These are phyloP conservation scores for Melieria omissa DNA, from an alignment of 2,888 invertebrate genomes.

Conservation along the genomic window DNA sequence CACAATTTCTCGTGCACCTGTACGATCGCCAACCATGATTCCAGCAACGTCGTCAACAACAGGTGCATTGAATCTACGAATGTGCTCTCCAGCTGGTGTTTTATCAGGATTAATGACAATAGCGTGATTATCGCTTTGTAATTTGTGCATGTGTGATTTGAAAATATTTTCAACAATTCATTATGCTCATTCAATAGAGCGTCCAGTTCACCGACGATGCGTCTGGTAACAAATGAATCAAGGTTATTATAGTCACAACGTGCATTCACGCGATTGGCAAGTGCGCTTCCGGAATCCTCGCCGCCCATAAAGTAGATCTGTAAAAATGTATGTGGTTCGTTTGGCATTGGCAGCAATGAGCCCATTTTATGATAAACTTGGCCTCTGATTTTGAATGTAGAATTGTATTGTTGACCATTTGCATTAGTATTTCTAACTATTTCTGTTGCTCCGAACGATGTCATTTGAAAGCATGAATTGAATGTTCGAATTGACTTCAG, in stretches of 20 bases:
- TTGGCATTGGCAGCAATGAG: slow-evolving; percentile 38
- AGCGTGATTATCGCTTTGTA: slow-evolving; percentile 51
- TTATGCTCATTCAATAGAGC: slow-evolving; percentile 53
- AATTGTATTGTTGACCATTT: slow-evolving; percentile 41
- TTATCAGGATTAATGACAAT: slow-evolving; percentile 44
- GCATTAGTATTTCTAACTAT: slow-evolving; percentile 36
- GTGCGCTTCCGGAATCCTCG: slow-evolving; percentile 22
- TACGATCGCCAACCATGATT: slow-evolving; percentile 51
- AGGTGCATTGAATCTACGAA: slow-evolving; percentile 60
- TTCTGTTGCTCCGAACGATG: slow-evolving; percentile 42
- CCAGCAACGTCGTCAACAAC: slow-evolving; percentile 50
- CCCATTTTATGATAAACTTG: slow-evolving; percentile 28
- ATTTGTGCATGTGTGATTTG: slow-evolving; percentile 54
- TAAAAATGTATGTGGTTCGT: slow-evolving; percentile 34
- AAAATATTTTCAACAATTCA: slow-evolving; percentile 54
- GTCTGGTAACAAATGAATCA: slow-evolving; percentile 42
- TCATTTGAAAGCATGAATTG: too few relatives aligned
- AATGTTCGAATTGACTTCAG: too few relatives aligned
- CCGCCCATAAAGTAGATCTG: slow-evolving; percentile 14
- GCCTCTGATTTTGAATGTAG: slow-evolving; percentile 39
- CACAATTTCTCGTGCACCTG: slow-evolving; percentile 45
- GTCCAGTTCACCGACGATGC: slow-evolving; percentile 43
- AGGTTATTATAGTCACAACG: slow-evolving; percentile 34
- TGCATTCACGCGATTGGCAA: slow-evolving; percentile 32
- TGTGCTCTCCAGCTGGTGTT: slow-evolving; percentile 35